Base-by-base conservation (phyloP, 2,888 invertebrate genomes). In the Lasioglossum pauxillum region DNA sequence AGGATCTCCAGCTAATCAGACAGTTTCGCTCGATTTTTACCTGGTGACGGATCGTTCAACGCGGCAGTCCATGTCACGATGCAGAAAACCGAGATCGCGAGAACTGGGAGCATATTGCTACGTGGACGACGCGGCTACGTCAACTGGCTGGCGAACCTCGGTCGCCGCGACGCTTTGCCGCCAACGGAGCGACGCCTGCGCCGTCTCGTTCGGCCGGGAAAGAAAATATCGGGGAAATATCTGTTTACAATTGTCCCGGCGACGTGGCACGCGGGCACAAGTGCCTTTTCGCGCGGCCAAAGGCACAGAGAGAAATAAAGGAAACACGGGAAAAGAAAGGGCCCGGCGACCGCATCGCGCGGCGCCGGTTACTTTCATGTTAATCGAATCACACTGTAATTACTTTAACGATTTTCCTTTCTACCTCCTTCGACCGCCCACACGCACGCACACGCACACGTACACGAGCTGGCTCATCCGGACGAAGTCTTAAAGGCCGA, bases 81-180 rank as follows among this genome's bases (percentile, higher is more conserved):
- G 91, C 89, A 94, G 88, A 94, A 89, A 82, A 94, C 92, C 90
- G 92, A 86, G 76, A 94, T 89, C 92, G 92, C 94, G 93, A 92
- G 89, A 91, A 92, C 92, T 90, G 93, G 91, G 82, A 90, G 88
- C 91, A 91, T 94, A 94, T 93, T 93, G 94, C 92, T 92, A 93
- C 93, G 91, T 91, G 91, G 90, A 90, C 93, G 94, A 93, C 95
- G 95, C 94, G 94, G 91, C 91, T 91, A 92, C 94, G 94, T 94
- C 94, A 93, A 95, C 95, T 95, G 93, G 85, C 87, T 84, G 89
- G 84, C 87, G 87, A 23, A 86, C 83, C 87, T 85, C 84, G 85
- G 83, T 86, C 88, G 87, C 82, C 83, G 86, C 81, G 82, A 80
- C 86, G 88, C 90, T 93, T 93, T 92, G 91, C 95, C 94, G 94